phyloP scores from a whole-genome alignment of 1,140 invertebrate species.

The Mamestra configurata region DNA sequence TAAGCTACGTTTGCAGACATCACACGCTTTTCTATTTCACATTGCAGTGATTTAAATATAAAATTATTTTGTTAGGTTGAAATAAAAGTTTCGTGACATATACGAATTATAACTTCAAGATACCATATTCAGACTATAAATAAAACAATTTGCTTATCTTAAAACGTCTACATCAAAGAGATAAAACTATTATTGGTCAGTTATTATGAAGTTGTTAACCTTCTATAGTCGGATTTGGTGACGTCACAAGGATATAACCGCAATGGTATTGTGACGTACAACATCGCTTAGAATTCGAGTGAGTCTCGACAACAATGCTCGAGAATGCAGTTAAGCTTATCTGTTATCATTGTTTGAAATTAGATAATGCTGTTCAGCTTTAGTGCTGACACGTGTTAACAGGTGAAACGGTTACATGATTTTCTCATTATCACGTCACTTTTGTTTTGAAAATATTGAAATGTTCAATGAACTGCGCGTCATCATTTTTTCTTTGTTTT shows the following conservation, averaged over 20 bases:
- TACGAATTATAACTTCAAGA: not conserved
- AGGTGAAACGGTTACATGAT: slow-evolving; percentile 51
- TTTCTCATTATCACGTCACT: slow-evolving; percentile 51
- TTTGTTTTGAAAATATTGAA: slow-evolving; percentile 27
- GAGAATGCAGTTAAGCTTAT: slow-evolving; percentile 67
- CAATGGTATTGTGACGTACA: slow-evolving; percentile 38
- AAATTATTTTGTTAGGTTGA: no score
- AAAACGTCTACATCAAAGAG: not conserved
- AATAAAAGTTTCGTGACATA: not conserved
- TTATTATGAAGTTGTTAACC: slow-evolving; percentile 26
- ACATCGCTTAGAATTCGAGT: slow-evolving; percentile 22
- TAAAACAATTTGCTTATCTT: not conserved
- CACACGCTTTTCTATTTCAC: not conserved
- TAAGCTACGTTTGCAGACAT: not conserved
- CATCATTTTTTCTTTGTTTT: not conserved
- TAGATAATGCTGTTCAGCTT: slow-evolving; percentile 72
- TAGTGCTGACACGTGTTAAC: slow-evolving; percentile 66
- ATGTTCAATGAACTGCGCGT: slow-evolving; percentile 12
- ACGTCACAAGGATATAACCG: slow-evolving; percentile 40
- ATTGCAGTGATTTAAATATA: no score
- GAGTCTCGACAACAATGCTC: slow-evolving; percentile 46
- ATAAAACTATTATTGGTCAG: slow-evolving; percentile 26
- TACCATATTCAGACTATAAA: not conserved
- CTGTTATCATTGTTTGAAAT: slow-evolving; percentile 76
- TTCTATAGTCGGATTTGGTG: slow-evolving; percentile 28